A percentile compares a stretch with the other conserved stretches of the same genome.
Evolutionary conservation across 2,888 invertebrate genomes (phyloP).

Genomic region (Hypena proboscidalis): DNA sequence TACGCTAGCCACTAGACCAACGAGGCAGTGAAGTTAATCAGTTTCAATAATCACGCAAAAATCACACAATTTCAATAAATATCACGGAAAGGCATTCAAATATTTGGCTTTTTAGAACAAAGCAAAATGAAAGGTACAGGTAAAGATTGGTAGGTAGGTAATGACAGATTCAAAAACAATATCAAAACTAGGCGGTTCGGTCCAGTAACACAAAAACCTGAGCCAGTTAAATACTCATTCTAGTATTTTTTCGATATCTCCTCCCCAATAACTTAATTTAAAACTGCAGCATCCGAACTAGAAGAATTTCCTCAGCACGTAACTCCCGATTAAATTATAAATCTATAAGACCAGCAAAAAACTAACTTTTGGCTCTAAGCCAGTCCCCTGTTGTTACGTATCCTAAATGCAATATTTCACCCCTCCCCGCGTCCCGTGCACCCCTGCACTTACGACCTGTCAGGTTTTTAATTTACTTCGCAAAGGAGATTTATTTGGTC

Average conservation of each 20-base stretch:
- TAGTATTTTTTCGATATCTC: background rate
- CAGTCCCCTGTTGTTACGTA: conserved; percentile 43
- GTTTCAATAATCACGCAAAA: too few relatives aligned
- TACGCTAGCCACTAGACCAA: too few relatives aligned
- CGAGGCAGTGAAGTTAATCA: too few relatives aligned
- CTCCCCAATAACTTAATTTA: conserved; percentile 6
- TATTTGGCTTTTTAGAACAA: too few relatives aligned
- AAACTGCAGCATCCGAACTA: background rate
- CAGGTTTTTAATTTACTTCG: conserved; percentile 49
- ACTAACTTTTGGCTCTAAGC: conserved; percentile 37
- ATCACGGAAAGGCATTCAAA: too few relatives aligned
- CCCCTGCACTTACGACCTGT: conserved; percentile 37
- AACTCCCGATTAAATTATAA: conserved; percentile 41
- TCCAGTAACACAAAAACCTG: too few relatives aligned
- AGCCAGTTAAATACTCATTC: too few relatives aligned
- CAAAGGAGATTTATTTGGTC: conserved; percentile 46
- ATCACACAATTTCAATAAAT: too few relatives aligned
- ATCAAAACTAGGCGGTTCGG: too few relatives aligned
- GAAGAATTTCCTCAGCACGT: conserved; percentile 19
- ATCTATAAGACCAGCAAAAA: conserved; percentile 43
- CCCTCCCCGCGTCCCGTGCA: conserved; percentile 9
- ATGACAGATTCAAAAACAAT: too few relatives aligned
- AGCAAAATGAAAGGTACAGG: too few relatives aligned
- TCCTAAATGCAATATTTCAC: conserved; percentile 45
- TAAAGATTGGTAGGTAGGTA: too few relatives aligned